Evolutionary conservation across 2,797 vertebrate genomes (phyloP).

Genomic region (Neopelma chrysocephalum): DNA sequence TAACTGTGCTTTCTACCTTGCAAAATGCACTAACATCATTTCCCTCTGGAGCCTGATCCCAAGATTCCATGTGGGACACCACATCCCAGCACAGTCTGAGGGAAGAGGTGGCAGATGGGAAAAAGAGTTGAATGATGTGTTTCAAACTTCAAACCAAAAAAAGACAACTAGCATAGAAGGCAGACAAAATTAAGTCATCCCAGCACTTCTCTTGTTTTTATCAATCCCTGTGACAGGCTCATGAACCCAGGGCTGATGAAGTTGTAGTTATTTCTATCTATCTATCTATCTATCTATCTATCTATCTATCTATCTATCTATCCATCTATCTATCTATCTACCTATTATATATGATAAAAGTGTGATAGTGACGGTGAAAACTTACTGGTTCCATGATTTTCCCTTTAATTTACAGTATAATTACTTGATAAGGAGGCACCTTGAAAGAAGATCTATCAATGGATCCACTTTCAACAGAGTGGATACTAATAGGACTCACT

Average conservation of each 20-base stretch:
- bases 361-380: not conserved
- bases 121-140: not conserved
- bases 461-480: not conserved
- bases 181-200: not conserved
- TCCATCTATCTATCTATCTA: not conserved
- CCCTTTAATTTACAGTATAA: not conserved
- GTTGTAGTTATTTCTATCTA: not conserved
- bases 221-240: not conserved
- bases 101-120: not conserved
- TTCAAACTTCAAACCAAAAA: not conserved
- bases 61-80: not conserved
- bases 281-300: not conserved
- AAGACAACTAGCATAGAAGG: accelerated
- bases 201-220: not conserved
- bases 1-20: not conserved
- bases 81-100: not conserved
- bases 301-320: not conserved
- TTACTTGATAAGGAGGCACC: not conserved
- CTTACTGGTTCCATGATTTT: not conserved
- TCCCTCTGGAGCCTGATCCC: not conserved
- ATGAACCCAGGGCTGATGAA: not conserved
- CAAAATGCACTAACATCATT: not conserved
- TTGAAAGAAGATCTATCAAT: not conserved
- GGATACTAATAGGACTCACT: not conserved
- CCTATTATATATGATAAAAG: not conserved